Evolutionary conservation across 2,797 vertebrate genomes (phyloP).

Genomic region (Acipenser oxyrinchus): DNA sequence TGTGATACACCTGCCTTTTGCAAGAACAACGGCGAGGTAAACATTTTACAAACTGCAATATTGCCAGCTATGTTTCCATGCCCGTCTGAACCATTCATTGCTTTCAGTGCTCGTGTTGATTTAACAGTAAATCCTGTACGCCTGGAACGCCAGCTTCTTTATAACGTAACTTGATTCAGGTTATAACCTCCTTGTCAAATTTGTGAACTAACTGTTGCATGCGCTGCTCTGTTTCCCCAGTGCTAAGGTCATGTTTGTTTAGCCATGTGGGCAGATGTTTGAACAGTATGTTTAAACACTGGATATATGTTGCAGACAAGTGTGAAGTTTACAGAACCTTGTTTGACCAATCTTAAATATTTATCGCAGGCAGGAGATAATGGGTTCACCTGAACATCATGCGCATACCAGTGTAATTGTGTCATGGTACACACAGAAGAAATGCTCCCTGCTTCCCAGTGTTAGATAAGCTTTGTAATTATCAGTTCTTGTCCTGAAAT

Average conservation of each 20-base stretch:
- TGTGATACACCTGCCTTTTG: too few species aligned
- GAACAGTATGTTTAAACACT: slow-evolving; percentile 30
- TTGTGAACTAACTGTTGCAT: slow-evolving; percentile 18
- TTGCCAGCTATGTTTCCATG: too few species aligned
- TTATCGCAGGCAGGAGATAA: slow-evolving; percentile 6
- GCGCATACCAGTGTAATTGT: too few species aligned
- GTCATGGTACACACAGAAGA: too few species aligned
- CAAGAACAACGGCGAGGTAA: too few species aligned
- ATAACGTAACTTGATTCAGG: slow-evolving; percentile 4
- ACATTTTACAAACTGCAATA: too few species aligned
- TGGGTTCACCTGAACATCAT: neutral
- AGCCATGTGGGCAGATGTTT: slow-evolving; percentile 34
- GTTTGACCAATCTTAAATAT: slow-evolving; percentile 37
- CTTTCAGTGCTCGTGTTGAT: neutral
- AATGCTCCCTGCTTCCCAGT: too few species aligned
- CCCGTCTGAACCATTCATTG: too few species aligned
- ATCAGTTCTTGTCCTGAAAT: too few species aligned
- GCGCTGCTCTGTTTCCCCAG: neutral
- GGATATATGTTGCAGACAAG: slow-evolving; percentile 38
- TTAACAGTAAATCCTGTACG: slow-evolving; percentile 8
- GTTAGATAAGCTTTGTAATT: too few species aligned
- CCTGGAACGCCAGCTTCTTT: slow-evolving; percentile 18
- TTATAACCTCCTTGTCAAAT: slow-evolving; percentile 11
- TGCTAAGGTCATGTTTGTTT: slow-evolving; percentile 13
- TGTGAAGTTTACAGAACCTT: slow-evolving; percentile 45